Evolutionary conservation across 2,888 invertebrate species (phyloP), one percentile per base, ranked within the genome.

Genomic region (Tetheella fluctuosa): DNA sequence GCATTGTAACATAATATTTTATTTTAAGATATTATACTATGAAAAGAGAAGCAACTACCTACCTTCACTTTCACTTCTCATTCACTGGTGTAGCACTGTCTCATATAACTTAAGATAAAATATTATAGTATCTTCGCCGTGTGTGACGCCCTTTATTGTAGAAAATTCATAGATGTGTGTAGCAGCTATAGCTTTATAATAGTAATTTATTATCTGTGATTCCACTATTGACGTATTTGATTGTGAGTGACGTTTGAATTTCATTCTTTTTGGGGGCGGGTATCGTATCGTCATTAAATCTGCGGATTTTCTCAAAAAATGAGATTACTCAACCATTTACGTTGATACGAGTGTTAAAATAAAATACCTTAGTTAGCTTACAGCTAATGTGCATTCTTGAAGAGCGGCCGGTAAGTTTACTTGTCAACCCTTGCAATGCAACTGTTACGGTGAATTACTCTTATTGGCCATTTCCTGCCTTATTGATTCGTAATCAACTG

Each of bases 191-290:
- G n/a, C n/a, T n/a, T n/a, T n/a, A n/a, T n/a, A n/a, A n/a, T n/a
- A n/a, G n/a, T n/a, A n/a, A n/a, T n/a, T n/a, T n/a, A n/a, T n/a
- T n/a, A n/a, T n/a, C n/a, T n/a, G n/a, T n/a, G n/a, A n/a, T n/a
- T n/a, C n/a, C n/a, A n/a, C n/a, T 81, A 82, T 84, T 86, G 86
- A 88, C 87, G 86, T 89, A 39, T 88, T 87, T 6, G 25, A 25
- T 25, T 25, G 2, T 25, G 81, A 48, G n/a, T 86, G 81, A 48
- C 48, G 20, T 48, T 48, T 48, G 4, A 20, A 48, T 20, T 70
- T 30, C 55, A 55, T 34, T 20, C 55, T 72, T 83, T 85, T 89
- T 86, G 90, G 91, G 91, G 90, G 89, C 89, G 89, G 90, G 81
- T 87, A 80, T 85, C 80, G 77, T 73, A 71, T 74, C 69, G 71